Base-by-base conservation (phyloP, 1,140 invertebrate genomes). In the Nasonia vitripennis region DNA sequence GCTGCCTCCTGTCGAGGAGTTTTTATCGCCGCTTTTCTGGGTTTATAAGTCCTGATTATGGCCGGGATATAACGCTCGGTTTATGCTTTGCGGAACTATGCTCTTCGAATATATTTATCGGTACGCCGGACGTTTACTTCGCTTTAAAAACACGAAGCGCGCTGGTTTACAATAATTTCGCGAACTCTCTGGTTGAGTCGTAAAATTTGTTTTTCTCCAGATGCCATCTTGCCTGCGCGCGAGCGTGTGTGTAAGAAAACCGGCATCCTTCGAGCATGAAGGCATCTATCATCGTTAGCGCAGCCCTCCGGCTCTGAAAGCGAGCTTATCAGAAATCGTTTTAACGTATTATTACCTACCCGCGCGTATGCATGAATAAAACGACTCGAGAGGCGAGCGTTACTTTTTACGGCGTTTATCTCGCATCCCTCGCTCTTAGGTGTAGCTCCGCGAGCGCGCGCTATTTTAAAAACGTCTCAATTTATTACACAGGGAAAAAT, bases 281-380 rank as follows among this genome's bases (percentile, higher is more conserved):
- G 55, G 55, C 55, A 83, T 83, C 81, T 83, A 83, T 83, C 81
- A 83, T 83, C 81, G 55, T 75, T 83, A 83, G 77, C 62, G 37
- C 55, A 62, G 20, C 71, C 71, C 48, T 71, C 71, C 27, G 70
- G 7, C 37, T 34, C 71, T 71, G 55, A 62, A 82, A 82, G 51
- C 37, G 20, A 62, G 71, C 81, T 83, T 83, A 83, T 83, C 81
- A 71, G 62, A 55, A 78, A 77, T 78, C 81, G 75, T 23, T 41
- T 74, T n/a, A 51, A 73, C 67, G 45, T 73, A 73, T 81, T 71
- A 81, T 81, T 81, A 81, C 68, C 23, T 80, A 62, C 55, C 55
- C 55, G 55, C 34, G 27, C 23, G 27, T 62, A 45, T 70, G 41
- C 62, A 81, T 81, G 51, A 81, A 81, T 81, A 81, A 71, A 73